These are phyloP conservation scores for Amiota minor DNA, from an alignment of 2,888 invertebrate species.

Conservation along the genomic window DNA sequence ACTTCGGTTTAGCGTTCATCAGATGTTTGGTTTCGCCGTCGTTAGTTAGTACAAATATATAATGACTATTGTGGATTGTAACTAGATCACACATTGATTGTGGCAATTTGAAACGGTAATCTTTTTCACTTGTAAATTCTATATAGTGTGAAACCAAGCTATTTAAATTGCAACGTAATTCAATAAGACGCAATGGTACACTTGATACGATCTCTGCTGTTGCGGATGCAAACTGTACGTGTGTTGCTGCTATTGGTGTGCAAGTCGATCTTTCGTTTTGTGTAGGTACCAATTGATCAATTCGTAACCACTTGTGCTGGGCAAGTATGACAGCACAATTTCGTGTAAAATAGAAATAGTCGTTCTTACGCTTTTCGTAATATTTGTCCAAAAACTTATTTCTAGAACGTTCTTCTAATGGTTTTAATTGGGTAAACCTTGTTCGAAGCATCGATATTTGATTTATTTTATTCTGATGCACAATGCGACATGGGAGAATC, in stretches of 20 bases:
- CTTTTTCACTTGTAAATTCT: slow-evolving; percentile 50
- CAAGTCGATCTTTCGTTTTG: slow-evolving; percentile 7
- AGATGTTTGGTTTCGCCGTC: slow-evolving; percentile 63
- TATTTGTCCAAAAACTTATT: slow-evolving; percentile 68
- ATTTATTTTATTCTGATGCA: slow-evolving; percentile 38
- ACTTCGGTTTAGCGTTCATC: not conserved
- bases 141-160: slow-evolving; percentile 67
- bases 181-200: slow-evolving; percentile 61
- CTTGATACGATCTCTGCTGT: slow-evolving; percentile 51
- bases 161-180: slow-evolving; percentile 65
- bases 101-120: slow-evolving; percentile 54
- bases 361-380: slow-evolving; percentile 68
- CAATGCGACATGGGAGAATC: slow-evolving; percentile 68
- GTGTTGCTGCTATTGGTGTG: not conserved
- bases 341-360: slow-evolving; percentile 69
- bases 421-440: slow-evolving; percentile 68
- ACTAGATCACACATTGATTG: slow-evolving; percentile 54
- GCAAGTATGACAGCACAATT: slow-evolving; percentile 70
- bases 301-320: slow-evolving; percentile 70
- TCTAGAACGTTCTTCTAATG: slow-evolving; percentile 41
- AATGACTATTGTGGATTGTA: slow-evolving; percentile 53
- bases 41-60: slow-evolving; percentile 65
- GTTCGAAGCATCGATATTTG: slow-evolving; percentile 36
- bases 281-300: slow-evolving; percentile 5
- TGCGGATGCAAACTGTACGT: slow-evolving; percentile 41